Percentiles rank a stretch among this genome's conserved stretches.
Conservation (phyloP, 2,888 invertebrate genomes). For the Megaustenia siamemsis region DNA sequence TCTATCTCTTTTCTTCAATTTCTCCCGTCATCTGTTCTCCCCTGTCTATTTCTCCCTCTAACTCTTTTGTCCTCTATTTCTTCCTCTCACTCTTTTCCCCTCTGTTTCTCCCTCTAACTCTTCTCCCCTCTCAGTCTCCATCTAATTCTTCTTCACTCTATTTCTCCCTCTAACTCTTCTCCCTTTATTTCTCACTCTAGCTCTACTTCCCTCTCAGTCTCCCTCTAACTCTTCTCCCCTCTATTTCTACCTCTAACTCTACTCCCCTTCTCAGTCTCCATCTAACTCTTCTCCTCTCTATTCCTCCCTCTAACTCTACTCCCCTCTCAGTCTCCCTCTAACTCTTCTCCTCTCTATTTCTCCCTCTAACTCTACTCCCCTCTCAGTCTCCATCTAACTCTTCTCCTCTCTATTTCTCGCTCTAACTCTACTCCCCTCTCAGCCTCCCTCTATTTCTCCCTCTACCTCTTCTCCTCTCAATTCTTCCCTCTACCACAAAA, state of each 20-base stretch:
- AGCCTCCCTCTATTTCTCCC: neutral
- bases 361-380: neutral
- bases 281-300: conserved; percentile 7
- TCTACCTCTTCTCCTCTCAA: neutral
- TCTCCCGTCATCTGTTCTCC: no score
- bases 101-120: no score
- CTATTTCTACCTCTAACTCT: neutral
- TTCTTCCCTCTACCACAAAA: neutral
- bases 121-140: neutral
- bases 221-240: neutral
- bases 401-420: neutral
- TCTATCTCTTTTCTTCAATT: no score
- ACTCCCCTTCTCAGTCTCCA: neutral
- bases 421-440: neutral
- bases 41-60: no score
- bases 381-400: neutral
- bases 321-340: neutral
- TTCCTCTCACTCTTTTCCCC: no score
- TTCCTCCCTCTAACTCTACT: neutral
- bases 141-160: no score
- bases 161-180: no score
- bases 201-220: neutral
- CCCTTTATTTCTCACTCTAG: neutral
- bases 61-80: no score
- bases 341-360: conserved; percentile 1